Evolutionary conservation across 2,113 vertebrate genomes (phyloP).

Genomic region (Loxodonta africana): DNA sequence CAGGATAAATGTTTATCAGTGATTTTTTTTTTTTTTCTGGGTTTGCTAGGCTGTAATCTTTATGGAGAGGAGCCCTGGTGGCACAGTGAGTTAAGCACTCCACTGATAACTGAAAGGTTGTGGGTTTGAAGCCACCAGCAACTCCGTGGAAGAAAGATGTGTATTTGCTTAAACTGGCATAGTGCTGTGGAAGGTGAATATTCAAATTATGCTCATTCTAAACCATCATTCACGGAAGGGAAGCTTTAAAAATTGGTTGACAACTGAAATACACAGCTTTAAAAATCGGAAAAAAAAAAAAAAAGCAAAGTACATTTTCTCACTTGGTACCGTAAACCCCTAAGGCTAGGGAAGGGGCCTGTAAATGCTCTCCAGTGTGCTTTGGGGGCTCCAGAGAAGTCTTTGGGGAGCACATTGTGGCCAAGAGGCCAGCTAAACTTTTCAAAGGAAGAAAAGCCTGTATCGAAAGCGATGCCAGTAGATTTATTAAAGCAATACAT

Average conservation of each 20-base stretch:
- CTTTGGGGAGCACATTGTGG: not conserved
- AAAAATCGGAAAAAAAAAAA: not conserved
- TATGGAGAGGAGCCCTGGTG: too few species aligned
- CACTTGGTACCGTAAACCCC: not conserved
- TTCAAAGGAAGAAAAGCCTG: constrained; percentile 17
- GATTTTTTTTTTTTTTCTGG: not conserved
- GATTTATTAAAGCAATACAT: not conserved
- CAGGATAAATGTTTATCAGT: not conserved
- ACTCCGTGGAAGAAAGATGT: too few species aligned
- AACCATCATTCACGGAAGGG: not conserved
- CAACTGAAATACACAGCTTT: not conserved
- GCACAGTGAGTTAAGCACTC: too few species aligned
- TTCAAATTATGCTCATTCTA: not conserved
- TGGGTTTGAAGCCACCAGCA: too few species aligned
- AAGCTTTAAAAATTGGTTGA: constrained; percentile 3
- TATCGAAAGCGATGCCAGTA: not conserved
- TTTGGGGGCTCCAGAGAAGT: not conserved
- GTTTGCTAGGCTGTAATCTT: not conserved
- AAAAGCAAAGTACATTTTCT: not conserved
- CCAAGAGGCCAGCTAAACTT: not conserved
- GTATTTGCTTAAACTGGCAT: not conserved
- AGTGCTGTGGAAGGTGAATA: not conserved
- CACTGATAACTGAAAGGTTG: too few species aligned
- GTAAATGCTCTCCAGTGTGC: fast-evolving
- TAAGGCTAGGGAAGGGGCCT: not conserved